Evolutionary conservation across 2,113 vertebrate genomes (phyloP).

Genomic region (Tenebrosternarchus preto): DNA sequence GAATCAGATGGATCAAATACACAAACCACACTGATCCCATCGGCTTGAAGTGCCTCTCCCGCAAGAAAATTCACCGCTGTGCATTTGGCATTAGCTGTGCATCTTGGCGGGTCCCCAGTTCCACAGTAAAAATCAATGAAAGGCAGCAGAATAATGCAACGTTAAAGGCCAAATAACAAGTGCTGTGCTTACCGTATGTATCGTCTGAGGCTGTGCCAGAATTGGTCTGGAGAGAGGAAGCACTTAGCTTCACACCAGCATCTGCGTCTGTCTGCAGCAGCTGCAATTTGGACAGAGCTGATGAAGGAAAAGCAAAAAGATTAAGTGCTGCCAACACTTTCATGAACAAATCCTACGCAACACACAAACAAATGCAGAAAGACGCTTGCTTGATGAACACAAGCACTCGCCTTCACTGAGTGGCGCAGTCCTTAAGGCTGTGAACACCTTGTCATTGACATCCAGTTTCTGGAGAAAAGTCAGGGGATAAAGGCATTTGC

Average conservation of each 20-base stretch:
- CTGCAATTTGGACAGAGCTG: constrained; percentile 24
- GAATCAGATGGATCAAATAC: too few species aligned
- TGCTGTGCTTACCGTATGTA: constrained; percentile 1
- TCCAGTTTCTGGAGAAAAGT: constrained; percentile 3
- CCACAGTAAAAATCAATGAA: too few species aligned
- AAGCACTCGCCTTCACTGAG: neutral
- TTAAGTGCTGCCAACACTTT: neutral
- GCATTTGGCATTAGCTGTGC: too few species aligned
- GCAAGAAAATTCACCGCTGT: too few species aligned
- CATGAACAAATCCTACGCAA: neutral
- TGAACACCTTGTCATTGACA: constrained; percentile 23
- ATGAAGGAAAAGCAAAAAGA: neutral
- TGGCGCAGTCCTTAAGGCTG: constrained; percentile 12
- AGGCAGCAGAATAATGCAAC: neutral
- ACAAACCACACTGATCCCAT: too few species aligned
- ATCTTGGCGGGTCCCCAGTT: too few species aligned
- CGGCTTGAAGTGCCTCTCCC: too few species aligned
- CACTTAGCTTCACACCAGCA: neutral
- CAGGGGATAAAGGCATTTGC: neutral
- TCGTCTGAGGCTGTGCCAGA: neutral
- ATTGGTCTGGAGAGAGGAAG: neutral
- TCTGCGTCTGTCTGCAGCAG: constrained; percentile 2
- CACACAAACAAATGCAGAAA: neutral
- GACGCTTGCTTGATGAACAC: neutral
- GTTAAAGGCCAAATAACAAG: too few species aligned